Evolutionary conservation across 2,113 vertebrate genomes (phyloP).

Genomic region (Micronycteris hirsuta): DNA sequence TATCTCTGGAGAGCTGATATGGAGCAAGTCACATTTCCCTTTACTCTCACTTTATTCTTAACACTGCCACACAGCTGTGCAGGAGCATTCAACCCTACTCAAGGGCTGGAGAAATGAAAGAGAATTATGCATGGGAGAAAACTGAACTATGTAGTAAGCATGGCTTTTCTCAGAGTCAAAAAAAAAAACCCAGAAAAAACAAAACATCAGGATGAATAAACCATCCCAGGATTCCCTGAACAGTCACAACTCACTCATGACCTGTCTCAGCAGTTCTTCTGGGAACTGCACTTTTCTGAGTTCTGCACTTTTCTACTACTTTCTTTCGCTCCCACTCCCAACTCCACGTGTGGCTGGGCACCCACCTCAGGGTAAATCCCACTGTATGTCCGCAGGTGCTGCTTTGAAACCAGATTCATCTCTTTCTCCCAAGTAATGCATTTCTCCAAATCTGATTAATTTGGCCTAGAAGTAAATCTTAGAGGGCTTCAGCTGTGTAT

Average conservation of each 20-base stretch:
- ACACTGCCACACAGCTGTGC: background rate
- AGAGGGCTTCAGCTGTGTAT: background rate
- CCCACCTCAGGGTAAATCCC: background rate
- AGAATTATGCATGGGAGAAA: background rate
- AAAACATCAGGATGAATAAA: background rate
- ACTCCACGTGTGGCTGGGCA: fast-evolving
- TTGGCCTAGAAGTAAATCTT: background rate
- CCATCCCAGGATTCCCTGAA: background rate
- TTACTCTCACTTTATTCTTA: background rate
- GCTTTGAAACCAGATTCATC: background rate
- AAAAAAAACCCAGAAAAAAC: background rate
- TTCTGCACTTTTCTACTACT: background rate
- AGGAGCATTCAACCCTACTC: background rate
- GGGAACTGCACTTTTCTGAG: too few species aligned
- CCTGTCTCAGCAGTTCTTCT: background rate
- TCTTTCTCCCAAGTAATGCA: background rate
- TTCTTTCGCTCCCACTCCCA: background rate
- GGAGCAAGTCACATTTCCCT: background rate
- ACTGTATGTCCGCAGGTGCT: background rate
- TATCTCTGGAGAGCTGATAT: background rate
- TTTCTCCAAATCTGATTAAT: background rate
- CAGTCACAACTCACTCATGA: background rate
- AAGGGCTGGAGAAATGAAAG: background rate
- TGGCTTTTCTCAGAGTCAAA: background rate
- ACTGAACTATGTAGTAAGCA: background rate